Percentiles rank a stretch among this genome's conserved stretches.
These are phyloP conservation scores for Zaprionus camerounensis DNA, from an alignment of 1,140 invertebrate genomes.

Conservation along the genomic window DNA sequence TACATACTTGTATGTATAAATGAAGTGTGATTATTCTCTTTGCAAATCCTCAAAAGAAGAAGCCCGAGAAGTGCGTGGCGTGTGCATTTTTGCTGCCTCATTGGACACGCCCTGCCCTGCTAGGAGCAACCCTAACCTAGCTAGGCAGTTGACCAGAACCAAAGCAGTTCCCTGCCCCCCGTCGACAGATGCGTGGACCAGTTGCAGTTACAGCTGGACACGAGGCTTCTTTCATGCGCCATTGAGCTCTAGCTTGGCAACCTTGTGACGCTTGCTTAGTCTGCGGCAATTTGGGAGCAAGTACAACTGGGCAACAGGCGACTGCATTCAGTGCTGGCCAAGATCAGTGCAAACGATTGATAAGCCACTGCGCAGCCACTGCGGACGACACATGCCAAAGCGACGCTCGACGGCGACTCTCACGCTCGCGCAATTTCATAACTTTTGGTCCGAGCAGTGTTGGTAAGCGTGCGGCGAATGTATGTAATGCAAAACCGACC, in stretches of 20 bases:
- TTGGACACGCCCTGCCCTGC: constrained; percentile 3
- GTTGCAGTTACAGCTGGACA: background rate
- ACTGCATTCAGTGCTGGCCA: constrained; percentile 8
- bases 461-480: constrained; percentile 58
- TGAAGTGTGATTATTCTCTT: constrained; percentile 56
- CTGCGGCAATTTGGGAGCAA: constrained; percentile 49
- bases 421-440: constrained; percentile 52
- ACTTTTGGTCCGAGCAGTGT: constrained; percentile 53
- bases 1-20: background rate
- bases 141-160: background rate
- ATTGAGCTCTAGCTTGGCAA: constrained; percentile 29
- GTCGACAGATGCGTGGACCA: background rate
- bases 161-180: background rate
- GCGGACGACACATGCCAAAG: constrained; percentile 54
- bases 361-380: constrained; percentile 47
- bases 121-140: background rate
- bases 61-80: constrained; percentile 66
- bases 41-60: constrained; percentile 71
- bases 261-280: constrained; percentile 58
- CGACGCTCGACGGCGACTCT: constrained; percentile 38
- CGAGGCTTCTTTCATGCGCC: constrained; percentile 41
- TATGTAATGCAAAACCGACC: constrained; percentile 68
- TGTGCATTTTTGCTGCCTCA: constrained; percentile 47
- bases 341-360: constrained; percentile 62
- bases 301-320: constrained; percentile 15